phyloP scores from a whole-genome alignment of 2,113 vertebrate genomes.

The Mirounga angustirostris region DNA sequence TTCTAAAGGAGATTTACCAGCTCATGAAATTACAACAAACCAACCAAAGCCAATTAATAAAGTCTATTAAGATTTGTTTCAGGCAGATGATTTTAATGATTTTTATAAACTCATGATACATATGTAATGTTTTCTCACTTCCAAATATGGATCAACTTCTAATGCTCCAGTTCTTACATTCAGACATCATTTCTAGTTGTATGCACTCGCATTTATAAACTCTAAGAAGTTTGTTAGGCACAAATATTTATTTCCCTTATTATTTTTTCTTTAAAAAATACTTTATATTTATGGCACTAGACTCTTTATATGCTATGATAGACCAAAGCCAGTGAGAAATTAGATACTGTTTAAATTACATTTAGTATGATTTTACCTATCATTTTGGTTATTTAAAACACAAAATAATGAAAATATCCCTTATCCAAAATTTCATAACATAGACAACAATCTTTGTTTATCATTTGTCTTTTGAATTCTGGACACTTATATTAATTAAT shows the following conservation, averaged over 20 bases:
- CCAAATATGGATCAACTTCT: constrained; percentile 14
- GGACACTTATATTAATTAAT: background rate
- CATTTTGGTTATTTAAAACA: background rate
- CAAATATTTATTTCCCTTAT: background rate
- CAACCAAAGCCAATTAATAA: constrained; percentile 83
- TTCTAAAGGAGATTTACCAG: constrained; percentile 78
- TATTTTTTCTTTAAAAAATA: background rate
- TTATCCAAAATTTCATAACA: background rate
- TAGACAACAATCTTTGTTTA: background rate
- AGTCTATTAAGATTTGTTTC: constrained; percentile 82
- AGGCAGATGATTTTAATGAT: constrained; percentile 81
- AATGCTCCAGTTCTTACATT: background rate
- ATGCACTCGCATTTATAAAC: background rate
- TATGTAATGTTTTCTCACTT: constrained; percentile 63
- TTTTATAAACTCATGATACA: constrained; percentile 73
- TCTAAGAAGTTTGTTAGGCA: background rate
- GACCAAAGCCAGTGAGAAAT: background rate
- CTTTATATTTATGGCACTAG: background rate
- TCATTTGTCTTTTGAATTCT: background rate
- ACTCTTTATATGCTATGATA: background rate
- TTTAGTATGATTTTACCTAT: background rate
- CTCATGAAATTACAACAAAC: constrained; percentile 80
- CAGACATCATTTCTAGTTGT: constrained; percentile 34
- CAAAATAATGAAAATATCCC: background rate
- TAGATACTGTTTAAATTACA: background rate